Conservation (phyloP, 2,113 vertebrate species). For the Hiodon alosoides region DNA sequence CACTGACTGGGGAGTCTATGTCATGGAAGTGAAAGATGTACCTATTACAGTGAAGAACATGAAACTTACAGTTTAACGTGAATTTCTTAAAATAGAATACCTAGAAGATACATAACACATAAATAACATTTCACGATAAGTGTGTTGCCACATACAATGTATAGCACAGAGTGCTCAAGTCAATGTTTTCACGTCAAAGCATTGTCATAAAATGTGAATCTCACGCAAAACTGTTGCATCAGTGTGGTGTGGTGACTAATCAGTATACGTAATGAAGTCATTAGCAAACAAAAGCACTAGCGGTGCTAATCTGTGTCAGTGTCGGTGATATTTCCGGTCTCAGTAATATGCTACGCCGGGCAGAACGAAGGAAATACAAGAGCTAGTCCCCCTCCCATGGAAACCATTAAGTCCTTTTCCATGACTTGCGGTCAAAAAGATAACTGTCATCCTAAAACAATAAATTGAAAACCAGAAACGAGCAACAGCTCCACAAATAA, state of each 20-base stretch:
- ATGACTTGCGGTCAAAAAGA: slow-evolving; percentile 46
- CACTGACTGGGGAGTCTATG: no score
- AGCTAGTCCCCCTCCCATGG: slow-evolving; percentile 29
- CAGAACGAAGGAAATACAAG: slow-evolving; percentile 13
- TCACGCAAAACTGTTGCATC: slow-evolving; percentile 37
- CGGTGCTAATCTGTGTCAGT: slow-evolving; percentile 33
- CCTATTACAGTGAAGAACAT: no score
- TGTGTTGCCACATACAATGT: slow-evolving; percentile 28
- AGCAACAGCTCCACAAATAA: slow-evolving; percentile 45
- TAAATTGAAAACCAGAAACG: slow-evolving; percentile 47
- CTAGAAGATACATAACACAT: slow-evolving; percentile 41
- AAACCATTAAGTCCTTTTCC: slow-evolving; percentile 39
- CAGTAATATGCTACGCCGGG: neutral
- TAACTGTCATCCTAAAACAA: slow-evolving; percentile 50
- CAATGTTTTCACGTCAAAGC: slow-evolving; percentile 44
- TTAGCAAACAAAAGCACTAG: neutral
- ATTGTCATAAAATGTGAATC: slow-evolving; percentile 34
- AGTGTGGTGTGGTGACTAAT: slow-evolving; percentile 42
- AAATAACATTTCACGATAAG: slow-evolving; percentile 36
- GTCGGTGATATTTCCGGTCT: slow-evolving; percentile 34
- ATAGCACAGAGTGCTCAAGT: slow-evolving; percentile 46
- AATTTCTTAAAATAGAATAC: slow-evolving; percentile 19
- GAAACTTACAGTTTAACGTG: neutral
- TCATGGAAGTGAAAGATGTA: no score
- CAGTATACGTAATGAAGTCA: slow-evolving; percentile 47